Conservation (phyloP, 2,888 invertebrate species). For the Agrotis puta region DNA sequence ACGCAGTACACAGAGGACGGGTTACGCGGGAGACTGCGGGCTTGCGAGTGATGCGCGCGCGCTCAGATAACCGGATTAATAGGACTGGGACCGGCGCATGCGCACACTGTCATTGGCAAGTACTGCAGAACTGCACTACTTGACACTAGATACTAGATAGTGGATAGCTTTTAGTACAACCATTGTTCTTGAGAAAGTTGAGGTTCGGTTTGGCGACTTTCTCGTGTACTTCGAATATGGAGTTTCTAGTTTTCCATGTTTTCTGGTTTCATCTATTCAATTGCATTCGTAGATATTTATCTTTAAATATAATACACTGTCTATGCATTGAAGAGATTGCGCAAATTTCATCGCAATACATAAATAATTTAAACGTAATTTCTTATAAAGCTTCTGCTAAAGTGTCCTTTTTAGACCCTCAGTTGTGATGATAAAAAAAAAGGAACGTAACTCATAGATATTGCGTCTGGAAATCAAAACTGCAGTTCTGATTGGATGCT, state of each 20-base stretch:
- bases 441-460: constrained; percentile 6
- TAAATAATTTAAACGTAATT: too few species aligned
- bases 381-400: too few species aligned
- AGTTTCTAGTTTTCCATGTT: constrained; percentile 29
- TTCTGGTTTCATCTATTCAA: constrained; percentile 3
- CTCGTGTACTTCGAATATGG: constrained; percentile 34
- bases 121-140: constrained; percentile 50
- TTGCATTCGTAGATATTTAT: not conserved
- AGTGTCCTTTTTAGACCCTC: too few species aligned
- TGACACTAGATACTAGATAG: constrained; percentile 45
- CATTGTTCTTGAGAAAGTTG: constrained; percentile 55
- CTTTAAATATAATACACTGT: not conserved
- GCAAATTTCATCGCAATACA: too few species aligned
- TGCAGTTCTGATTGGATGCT: not conserved
- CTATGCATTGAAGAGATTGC: constrained; percentile 2
- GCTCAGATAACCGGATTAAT: constrained; percentile 84
- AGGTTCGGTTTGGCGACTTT: constrained; percentile 41
- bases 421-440: too few species aligned
- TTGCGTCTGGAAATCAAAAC: constrained; percentile 6
- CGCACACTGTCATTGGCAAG: constrained; percentile 70
- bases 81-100: constrained; percentile 74
- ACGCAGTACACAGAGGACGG: constrained; percentile 66
- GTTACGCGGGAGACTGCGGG: constrained; percentile 78
- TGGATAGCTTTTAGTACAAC: constrained; percentile 41
- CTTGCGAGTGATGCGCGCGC: constrained; percentile 84